Percentiles rank a stretch among this genome's conserved stretches.
These are phyloP conservation scores for Daktulosphaira vitifoliae DNA, from an alignment of 1,140 invertebrate genomes.

Conservation along the genomic window DNA sequence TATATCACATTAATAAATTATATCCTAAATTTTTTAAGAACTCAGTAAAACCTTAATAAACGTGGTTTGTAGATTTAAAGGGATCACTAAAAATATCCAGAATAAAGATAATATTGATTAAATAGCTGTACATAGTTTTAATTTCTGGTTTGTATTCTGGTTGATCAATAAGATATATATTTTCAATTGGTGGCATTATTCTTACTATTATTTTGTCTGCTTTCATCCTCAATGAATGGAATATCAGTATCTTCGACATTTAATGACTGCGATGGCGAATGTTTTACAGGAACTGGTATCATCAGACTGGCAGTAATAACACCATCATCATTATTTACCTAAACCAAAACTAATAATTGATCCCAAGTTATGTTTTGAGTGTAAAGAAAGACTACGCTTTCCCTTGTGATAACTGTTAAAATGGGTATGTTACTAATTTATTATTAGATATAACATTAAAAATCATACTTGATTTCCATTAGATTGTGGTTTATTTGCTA, in stretches of 20 bases:
- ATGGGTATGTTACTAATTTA: too few relatives aligned
- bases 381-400: neutral
- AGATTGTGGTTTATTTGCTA: neutral
- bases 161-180: too few relatives aligned
- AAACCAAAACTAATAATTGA: constrained; percentile 3
- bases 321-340: constrained; percentile 42
- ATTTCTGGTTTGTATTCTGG: too few relatives aligned
- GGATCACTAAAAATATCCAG: too few relatives aligned
- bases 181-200: too few relatives aligned
- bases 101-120: too few relatives aligned
- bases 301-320: constrained; percentile 73
- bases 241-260: constrained; percentile 59
- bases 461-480: constrained; percentile 23
- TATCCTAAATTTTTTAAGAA: too few relatives aligned
- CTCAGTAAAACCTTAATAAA: too few relatives aligned
- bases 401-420: too few relatives aligned
- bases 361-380: neutral
- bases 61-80: too few relatives aligned
- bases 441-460: neutral
- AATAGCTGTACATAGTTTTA: too few relatives aligned
- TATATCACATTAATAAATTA: too few relatives aligned
- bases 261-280: constrained; percentile 44
- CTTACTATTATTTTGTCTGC: constrained; percentile 36
- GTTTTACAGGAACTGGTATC: constrained; percentile 54
- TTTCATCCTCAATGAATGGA: constrained; percentile 59